These are phyloP conservation scores for Belgica antarctica DNA, from an alignment of 2,888 invertebrate genomes.

Conservation along the genomic window DNA sequence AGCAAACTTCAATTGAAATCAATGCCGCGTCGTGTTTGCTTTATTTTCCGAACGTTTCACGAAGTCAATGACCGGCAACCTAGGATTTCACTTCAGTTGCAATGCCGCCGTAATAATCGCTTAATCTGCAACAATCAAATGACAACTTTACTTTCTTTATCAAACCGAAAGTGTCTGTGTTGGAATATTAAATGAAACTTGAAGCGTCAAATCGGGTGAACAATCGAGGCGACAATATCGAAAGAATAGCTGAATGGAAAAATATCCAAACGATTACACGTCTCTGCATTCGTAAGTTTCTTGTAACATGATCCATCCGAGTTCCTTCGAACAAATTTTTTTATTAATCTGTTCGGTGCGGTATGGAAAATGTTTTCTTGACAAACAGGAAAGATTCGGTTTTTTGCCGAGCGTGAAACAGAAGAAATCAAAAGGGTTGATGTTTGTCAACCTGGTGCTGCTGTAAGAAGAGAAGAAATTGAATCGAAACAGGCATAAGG, in stretches of 20 bases:
- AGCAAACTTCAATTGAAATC: no score
- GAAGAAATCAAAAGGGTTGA: conserved; percentile 19
- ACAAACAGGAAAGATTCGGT: conserved; percentile 33
- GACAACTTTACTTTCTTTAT: conserved; percentile 26
- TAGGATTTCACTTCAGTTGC: conserved; percentile 14
- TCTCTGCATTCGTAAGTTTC: background rate
- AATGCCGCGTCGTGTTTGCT: background rate
- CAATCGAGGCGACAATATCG: conserved; percentile 43
- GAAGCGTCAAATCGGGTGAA: conserved; percentile 38
- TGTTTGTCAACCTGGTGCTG: background rate
- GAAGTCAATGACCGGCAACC: background rate
- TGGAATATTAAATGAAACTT: conserved; percentile 25
- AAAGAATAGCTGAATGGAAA: conserved; percentile 27
- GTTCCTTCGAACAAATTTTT: conserved; percentile 4
- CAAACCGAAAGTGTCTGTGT: conserved; percentile 2
- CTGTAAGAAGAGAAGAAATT: background rate
- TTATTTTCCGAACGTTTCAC: background rate
- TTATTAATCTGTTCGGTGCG: background rate
- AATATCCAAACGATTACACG: background rate
- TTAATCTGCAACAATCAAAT: conserved; percentile 17
- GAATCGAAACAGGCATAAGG: background rate
- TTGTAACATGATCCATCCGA: conserved; percentile 28
- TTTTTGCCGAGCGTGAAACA: background rate
- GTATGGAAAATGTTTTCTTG: conserved; percentile 26
- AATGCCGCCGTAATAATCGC: background rate